Evolutionary conservation across 2,113 vertebrate species (phyloP).

Genomic region (Bostrychus sinensis): DNA sequence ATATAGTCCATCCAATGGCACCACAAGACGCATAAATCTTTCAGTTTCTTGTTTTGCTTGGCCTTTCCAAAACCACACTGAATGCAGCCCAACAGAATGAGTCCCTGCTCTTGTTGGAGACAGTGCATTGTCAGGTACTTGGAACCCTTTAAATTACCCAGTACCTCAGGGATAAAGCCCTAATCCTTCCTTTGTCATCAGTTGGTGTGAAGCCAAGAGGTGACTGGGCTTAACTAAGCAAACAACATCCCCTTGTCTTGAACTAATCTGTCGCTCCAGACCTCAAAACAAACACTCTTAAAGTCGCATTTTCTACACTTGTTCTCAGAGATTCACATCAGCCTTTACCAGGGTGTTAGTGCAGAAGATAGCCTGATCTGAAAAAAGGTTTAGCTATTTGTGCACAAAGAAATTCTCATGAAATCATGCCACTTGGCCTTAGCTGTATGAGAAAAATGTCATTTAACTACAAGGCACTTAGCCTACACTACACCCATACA

Average conservation of each 20-base stretch:
- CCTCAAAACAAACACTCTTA: slow-evolving; percentile 59
- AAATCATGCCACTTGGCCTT: not conserved
- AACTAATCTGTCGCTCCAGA: slow-evolving; percentile 59
- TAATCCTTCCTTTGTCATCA: slow-evolving; percentile 59
- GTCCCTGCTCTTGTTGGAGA: not conserved
- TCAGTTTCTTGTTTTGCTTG: not conserved
- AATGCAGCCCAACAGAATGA: no score
- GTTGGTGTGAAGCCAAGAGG: slow-evolving; percentile 46
- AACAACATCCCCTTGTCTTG: slow-evolving; percentile 65
- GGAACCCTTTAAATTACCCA: slow-evolving; percentile 30
- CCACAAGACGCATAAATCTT: not conserved
- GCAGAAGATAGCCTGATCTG: not conserved
- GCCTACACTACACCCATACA: slow-evolving; percentile 13
- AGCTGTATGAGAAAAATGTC: slow-evolving; percentile 14
- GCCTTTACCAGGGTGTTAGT: slow-evolving; percentile 11
- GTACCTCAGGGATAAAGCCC: slow-evolving; percentile 26
- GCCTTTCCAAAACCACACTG: not conserved
- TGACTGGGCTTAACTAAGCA: slow-evolving; percentile 60
- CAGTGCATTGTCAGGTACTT: slow-evolving; percentile 11
- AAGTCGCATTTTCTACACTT: slow-evolving; percentile 24
- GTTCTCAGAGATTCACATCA: slow-evolving; percentile 20
- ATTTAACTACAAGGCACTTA: slow-evolving; percentile 26
- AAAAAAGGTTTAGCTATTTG: not conserved
- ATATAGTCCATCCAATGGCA: not conserved
- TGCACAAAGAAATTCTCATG: not conserved